phyloP scores from a whole-genome alignment of 2,888 invertebrate genomes.

The Drosophila colorata region DNA sequence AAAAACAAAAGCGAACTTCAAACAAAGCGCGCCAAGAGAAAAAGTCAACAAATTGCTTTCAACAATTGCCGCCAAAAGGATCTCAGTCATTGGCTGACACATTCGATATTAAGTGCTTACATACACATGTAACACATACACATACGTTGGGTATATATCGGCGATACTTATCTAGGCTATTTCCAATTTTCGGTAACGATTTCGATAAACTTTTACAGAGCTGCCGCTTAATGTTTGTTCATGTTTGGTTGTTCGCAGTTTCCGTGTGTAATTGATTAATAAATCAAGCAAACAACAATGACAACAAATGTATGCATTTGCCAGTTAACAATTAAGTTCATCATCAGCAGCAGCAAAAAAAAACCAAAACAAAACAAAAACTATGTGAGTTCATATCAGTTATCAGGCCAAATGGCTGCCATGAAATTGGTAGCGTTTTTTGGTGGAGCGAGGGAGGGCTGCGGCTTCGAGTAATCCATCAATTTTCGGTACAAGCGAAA shows the following conservation, averaged over 20 bases:
- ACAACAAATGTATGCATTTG: constrained; percentile 29
- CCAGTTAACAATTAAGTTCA: constrained; percentile 50
- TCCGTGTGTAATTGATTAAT: constrained; percentile 78
- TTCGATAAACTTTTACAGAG: constrained; percentile 38
- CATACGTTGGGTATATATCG: constrained; percentile 4
- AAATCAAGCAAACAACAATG: constrained; percentile 67
- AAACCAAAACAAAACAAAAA: constrained; percentile 24
- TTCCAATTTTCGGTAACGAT: constrained; percentile 52
- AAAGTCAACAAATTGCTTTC: constrained; percentile 52
- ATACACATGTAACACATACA: neutral
- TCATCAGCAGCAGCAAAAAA: constrained; percentile 53
- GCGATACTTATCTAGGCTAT: constrained; percentile 53
- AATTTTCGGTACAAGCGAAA: constrained; percentile 73
- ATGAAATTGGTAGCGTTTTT: constrained; percentile 25
- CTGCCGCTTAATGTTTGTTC: constrained; percentile 39
- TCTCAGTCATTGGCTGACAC: constrained; percentile 56
- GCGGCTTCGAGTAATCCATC: constrained; percentile 72
- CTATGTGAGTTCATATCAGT: constrained; percentile 47
- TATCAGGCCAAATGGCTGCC: constrained; percentile 55
- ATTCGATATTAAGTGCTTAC: constrained; percentile 20
- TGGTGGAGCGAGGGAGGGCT: constrained; percentile 6
- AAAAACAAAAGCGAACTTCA: constrained; percentile 52
- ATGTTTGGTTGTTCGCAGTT: constrained; percentile 60
- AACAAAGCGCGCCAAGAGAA: constrained; percentile 50
- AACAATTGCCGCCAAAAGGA: constrained; percentile 69